Conservation (phyloP, 2,113 vertebrate species). For the Connochaetes taurinus region DNA sequence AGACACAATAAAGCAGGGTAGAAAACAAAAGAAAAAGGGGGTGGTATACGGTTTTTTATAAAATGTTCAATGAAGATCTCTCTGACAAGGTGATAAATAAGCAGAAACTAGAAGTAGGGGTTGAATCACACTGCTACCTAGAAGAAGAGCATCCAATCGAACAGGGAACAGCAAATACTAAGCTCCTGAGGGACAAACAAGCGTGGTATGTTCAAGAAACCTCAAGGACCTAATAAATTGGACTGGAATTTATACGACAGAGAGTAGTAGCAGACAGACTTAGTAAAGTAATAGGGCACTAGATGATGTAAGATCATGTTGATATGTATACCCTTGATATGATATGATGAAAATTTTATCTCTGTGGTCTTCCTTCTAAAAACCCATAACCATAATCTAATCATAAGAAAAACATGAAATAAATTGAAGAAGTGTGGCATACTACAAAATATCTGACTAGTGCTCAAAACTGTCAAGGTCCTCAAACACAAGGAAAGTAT, state of each 20-base stretch:
- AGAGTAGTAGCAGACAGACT: background rate
- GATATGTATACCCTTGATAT: background rate
- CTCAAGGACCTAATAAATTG: background rate
- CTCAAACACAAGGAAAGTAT: slow-evolving; percentile 30
- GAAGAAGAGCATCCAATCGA: background rate
- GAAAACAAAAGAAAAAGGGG: background rate
- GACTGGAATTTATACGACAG: background rate
- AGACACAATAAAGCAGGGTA: slow-evolving; percentile 31
- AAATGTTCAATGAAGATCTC: background rate
- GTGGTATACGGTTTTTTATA: background rate
- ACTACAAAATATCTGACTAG: slow-evolving; percentile 29
- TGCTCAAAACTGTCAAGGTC: slow-evolving; percentile 14
- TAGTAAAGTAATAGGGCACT: background rate
- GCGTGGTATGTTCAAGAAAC: background rate
- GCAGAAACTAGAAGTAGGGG: slow-evolving; percentile 6
- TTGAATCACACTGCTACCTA: background rate
- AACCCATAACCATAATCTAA: background rate
- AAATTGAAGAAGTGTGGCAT: background rate
- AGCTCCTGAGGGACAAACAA: slow-evolving; percentile 6
- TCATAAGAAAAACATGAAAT: background rate
- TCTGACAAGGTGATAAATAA: slow-evolving; percentile 3
- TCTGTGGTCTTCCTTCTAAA: background rate
- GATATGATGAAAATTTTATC: background rate
- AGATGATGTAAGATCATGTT: background rate
- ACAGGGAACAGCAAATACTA: background rate